Conservation (phyloP, 2,888 invertebrate species). For the Nemurella pictetii region DNA sequence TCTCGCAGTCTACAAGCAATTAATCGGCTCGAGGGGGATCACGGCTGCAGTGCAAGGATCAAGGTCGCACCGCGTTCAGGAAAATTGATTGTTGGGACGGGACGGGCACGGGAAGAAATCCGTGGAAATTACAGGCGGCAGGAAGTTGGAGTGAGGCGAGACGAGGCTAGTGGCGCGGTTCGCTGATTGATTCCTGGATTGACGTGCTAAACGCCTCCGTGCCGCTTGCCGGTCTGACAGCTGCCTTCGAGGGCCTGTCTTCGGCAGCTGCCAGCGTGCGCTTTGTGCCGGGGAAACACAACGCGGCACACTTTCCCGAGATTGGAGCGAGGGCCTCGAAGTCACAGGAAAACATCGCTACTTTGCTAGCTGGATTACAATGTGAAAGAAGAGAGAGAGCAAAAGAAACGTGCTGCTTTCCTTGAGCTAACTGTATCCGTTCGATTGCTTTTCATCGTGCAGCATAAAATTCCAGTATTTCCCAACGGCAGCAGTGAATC, state of each 20-base stretch:
- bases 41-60: neutral
- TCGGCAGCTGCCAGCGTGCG: neutral
- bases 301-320: too few species aligned
- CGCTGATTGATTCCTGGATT: neutral
- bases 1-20: neutral
- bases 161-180: neutral
- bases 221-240: neutral
- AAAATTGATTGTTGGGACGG: neutral
- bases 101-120: neutral
- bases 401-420: too few species aligned
- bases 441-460: too few species aligned
- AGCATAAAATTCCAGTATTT: too few species aligned
- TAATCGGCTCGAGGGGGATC: too few species aligned
- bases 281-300: too few species aligned
- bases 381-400: too few species aligned
- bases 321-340: too few species aligned
- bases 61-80: neutral
- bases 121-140: neutral
- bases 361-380: too few species aligned
- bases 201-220: neutral
- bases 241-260: neutral
- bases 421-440: too few species aligned
- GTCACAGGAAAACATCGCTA: too few species aligned
- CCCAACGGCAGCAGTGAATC: too few species aligned
- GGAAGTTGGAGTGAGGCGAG: neutral